Evolutionary conservation across 2,888 invertebrate genomes (phyloP), one percentile per base, ranked within the genome.

Genomic region (Physocephala rufipes): DNA sequence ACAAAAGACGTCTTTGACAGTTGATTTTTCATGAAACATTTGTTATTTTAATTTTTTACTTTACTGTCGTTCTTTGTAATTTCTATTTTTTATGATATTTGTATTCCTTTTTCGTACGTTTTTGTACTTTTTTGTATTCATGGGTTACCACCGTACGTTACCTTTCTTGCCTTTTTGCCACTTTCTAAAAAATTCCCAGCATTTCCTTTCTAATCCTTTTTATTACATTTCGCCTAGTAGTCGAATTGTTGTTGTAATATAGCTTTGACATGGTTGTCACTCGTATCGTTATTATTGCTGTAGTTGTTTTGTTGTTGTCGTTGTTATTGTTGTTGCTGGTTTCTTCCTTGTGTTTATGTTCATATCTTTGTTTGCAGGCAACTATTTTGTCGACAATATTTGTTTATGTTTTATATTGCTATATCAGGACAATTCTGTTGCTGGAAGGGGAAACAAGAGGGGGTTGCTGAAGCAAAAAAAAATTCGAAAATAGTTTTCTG

Each of bases 401-500:
- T 61, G 47, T 36, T 62, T 16, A 62, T 69, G 36, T 62, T 69
- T n/a, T n/a, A n/a, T n/a, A n/a, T n/a, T 36, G 61, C 43, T 63
- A 21, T 36, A 49, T 30, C 71, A 15, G 58, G n/a, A 67, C 36
- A 58, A 47, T 24, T n/a, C n/a, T n/a, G n/a, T n/a, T n/a, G 43
- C 70, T 43, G 47, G 30, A 12, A 71, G 49, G 51, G 24, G 28
- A 36, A 19, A 30, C 68, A 53, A 53, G 61, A 26, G 51, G 61
- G 30, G 58, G 65, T 65, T 58, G 45, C 36, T 61, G 61, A 70
- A 72, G 30, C 55, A 58, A 19, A 71, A 65, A 53, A 67, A 47
- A 47, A 47, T 63, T 63, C 55, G 72, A 67, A 75, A 74, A 73
- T 76, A 49, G 74, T 73, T 74, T 76, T 76, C 71, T 76, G 73